Percentiles rank a stretch among this genome's conserved stretches.
These are phyloP conservation scores for Pachymerium ferrugineum DNA, from an alignment of 2,888 invertebrate species.

Conservation along the genomic window DNA sequence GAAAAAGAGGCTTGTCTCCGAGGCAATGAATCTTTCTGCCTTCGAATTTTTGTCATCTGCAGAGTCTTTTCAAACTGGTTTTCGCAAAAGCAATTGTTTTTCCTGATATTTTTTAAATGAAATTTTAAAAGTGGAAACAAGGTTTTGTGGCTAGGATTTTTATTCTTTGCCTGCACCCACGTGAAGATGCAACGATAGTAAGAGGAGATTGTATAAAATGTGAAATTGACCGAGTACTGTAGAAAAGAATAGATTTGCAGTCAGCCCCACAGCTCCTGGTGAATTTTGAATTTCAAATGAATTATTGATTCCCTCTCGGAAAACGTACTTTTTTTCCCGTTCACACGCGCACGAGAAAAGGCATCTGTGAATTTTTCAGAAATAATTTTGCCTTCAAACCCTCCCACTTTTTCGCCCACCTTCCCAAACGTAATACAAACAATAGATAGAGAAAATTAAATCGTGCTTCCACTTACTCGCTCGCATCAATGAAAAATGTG, in stretches of 20 bases:
- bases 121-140: constrained; percentile 8
- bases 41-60: neutral
- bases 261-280: neutral
- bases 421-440: neutral
- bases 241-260: constrained; percentile 13
- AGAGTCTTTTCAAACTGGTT: neutral
- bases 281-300: constrained; percentile 13
- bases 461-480: neutral
- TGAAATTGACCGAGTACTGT: constrained; percentile 4
- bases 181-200: neutral
- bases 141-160: neutral
- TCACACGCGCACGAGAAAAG: neutral
- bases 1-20: constrained; percentile 4
- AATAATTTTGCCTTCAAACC: neutral
- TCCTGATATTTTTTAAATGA: constrained; percentile 2
- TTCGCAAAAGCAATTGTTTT: neutral
- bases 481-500: neutral
- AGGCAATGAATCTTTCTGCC: neutral
- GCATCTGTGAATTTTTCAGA: neutral
- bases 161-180: neutral
- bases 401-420: neutral
- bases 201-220: neutral
- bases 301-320: neutral
- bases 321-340: neutral
- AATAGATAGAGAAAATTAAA: neutral